Base-by-base conservation (phyloP, 2,113 vertebrate genomes). In the Mirounga angustirostris region DNA sequence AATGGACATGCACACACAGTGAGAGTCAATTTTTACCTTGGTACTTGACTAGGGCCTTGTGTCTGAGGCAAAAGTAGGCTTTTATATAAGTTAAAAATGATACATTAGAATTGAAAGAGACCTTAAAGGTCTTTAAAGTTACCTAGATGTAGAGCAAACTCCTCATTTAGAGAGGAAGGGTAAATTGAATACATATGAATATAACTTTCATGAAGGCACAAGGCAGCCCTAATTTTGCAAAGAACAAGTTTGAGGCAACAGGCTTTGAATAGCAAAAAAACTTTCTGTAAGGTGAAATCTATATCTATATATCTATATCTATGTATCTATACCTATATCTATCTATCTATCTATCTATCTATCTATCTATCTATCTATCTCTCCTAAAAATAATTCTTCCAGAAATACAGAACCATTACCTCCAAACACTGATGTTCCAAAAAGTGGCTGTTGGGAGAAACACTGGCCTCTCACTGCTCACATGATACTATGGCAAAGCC, bases 11-110 rank as follows among this genome's bases (percentile, higher is more conserved):
- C 14, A 8, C 18, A 56, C 21, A 24, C 24, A 83, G 6, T 19
- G 22, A 89, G 16, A 74, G 21, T 10, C 36, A 13, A 46, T 56
- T 83, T 82, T 87, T 92, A 67, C 28, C 61, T 63, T 63, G 19
- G 18, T 54, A 80, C 84, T 79, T 65, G 24, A 24, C n/a, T 84
- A 61, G 52, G 13, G 56, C 19, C 40, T 78, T 84, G 76, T 81
- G 12, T 67, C 50, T 52, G 33, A 59, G 56, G 76, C 80, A 78
- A 82, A 92, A 93, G 40, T n/a, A 50, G 18, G 36, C 61, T 83
- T 97, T 86, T 71, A 19, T 43, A 54, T 46, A 65, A 89, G 50
- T 73, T 94, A 73, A 74, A 86, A 94, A 46, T 59, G 54, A 91
- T 40, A 63, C 26, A 43, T 43, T 61, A 24, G 24, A 71, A n/a